Evolutionary conservation across 2,113 vertebrate species (phyloP), one percentile per base, ranked within the genome.

Genomic region (Hepsetus odoe): DNA sequence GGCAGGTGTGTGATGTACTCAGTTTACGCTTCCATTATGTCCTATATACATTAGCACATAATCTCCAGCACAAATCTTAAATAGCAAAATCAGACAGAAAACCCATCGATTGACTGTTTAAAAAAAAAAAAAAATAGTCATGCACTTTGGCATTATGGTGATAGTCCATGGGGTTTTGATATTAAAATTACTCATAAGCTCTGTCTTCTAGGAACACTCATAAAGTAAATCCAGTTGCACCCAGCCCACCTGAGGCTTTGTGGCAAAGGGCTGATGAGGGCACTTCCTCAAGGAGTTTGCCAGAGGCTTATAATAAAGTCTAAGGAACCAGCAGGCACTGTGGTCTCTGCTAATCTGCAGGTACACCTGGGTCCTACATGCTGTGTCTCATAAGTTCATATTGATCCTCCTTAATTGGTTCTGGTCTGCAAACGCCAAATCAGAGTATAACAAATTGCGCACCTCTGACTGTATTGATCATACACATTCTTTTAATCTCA

Each of bases 371-470:
- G 76, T 59, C 68, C 80, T 12, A 13, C 35, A 55, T 2, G 2
- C 44, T 18, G 14, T 13, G 12, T 20, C 66, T 76, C 76, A 72
- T 76, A 70, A 67, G 26, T 30, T 74, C 24, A 7, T 30, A 85
- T 82, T 76, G 80, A 82, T 79, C 68, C 80, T 46, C 26, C 76
- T 76, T 84, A 82, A 82, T 82, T 80, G 73, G 73, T 67, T 85
- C 44, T 77, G 24, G 3, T 53, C 33, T 28, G 59, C 30, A 83
- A 71, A 58, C 38, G 7, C 58, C 35, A 74, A 53, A 62, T 18
- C n/a, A 40, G 12, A 26, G 55, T 44, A 24, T 11, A 14, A 22
- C 51, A 28, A 56, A 5, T 32, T 42, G 40, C 18, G 3, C 11
- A 46, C 14, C 28, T 44, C 58, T 49, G 16, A 56, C n/a, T 30